Conservation (phyloP, 2,113 vertebrate genomes). For the Pseudorhombus dupliciocellatus region DNA sequence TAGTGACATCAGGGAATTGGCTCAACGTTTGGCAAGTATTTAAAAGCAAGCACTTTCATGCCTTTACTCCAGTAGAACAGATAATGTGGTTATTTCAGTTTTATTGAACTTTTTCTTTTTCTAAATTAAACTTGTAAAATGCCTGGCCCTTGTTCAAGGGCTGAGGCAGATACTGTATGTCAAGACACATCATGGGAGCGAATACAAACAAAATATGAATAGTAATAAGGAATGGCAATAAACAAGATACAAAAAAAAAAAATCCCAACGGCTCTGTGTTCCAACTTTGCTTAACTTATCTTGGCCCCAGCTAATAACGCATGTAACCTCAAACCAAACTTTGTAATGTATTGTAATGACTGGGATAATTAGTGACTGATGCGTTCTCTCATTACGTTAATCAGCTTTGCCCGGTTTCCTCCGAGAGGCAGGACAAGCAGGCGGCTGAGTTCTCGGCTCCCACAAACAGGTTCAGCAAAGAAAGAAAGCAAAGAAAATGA, state of each 20-base stretch:
- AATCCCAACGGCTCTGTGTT: background rate
- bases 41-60: too few species aligned
- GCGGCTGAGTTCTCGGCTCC: conserved; percentile 28
- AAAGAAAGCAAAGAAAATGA: conserved; percentile 17
- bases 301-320: conserved; percentile 38
- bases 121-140: background rate
- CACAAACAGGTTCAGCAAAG: conserved; percentile 26
- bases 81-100: too few species aligned
- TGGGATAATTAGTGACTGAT: conserved; percentile 34
- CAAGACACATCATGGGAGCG: background rate
- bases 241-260: too few species aligned
- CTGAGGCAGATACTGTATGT: conserved; percentile 1
- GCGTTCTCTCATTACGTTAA: conserved; percentile 28
- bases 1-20: too few species aligned
- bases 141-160: background rate
- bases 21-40: too few species aligned
- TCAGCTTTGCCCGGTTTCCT: conserved; percentile 24
- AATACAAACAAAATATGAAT: background rate
- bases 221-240: background rate
- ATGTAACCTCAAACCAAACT: conserved; percentile 15
- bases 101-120: too few species aligned
- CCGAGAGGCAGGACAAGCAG: background rate
- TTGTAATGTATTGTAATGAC: conserved; percentile 32
- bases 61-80: too few species aligned
- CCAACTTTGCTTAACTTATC: conserved; percentile 10